Evolutionary conservation across 2,888 invertebrate genomes (phyloP).

Genomic region (Netelia virgata): DNA sequence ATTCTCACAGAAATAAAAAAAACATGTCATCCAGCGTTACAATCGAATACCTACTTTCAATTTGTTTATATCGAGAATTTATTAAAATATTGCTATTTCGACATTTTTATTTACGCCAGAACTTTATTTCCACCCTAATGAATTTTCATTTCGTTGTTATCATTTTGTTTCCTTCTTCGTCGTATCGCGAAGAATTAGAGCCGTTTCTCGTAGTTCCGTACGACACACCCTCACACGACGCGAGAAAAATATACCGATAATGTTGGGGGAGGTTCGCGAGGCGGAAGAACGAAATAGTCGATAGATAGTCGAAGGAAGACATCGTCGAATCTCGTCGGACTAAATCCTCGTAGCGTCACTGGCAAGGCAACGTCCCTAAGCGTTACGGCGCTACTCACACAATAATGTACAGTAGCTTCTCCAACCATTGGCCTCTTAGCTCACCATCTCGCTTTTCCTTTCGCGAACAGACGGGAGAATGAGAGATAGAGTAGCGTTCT

Average conservation of each 20-base stretch:
- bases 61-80: neutral
- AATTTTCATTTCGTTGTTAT: neutral
- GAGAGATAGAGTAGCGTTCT: slow-evolving; percentile 11
- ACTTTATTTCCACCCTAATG: neutral
- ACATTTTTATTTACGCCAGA: too few species aligned
- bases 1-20: neutral
- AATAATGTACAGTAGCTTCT: slow-evolving; percentile 29
- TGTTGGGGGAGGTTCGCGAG: slow-evolving; percentile 1
- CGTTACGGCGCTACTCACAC: slow-evolving; percentile 33
- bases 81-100: neutral
- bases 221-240: neutral
- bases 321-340: slow-evolving; percentile 33
- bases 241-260: neutral
- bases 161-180: neutral
- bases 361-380: slow-evolving; percentile 10
- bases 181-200: neutral
- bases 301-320: slow-evolving; percentile 17
- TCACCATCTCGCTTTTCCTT: slow-evolving; percentile 23
- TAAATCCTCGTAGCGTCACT: slow-evolving; percentile 33
- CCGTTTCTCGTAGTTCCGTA: neutral
- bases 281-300: slow-evolving; percentile 29
- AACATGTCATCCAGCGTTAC: too few species aligned
- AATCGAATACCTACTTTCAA: neutral
- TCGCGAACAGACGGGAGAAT: neutral
- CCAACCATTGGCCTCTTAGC: slow-evolving; percentile 24